Base-by-base conservation (phyloP, 2,888 invertebrate species). In the Sepiola atlantica region DNA sequence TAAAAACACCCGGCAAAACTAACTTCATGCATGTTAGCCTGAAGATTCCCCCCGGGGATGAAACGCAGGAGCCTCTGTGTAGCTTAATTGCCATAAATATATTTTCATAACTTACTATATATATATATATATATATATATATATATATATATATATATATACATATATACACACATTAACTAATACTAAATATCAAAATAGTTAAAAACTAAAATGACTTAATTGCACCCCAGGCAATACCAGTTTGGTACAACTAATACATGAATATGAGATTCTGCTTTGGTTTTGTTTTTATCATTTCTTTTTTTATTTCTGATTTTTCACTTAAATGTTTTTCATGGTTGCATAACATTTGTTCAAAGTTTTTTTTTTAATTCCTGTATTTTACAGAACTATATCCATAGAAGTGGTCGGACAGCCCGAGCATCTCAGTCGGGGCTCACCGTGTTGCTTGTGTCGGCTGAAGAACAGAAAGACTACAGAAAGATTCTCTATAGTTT, bases 391-490 rank as follows among this genome's bases (percentile, higher is more conserved):
- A 98, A 98, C 97, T 99, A 99, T 97, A 98, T 99, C 0, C 99
- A 99, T 97, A 98, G 99, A 95, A 99, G 99, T 96, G 99, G 99
- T 0, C 98, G 99, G 94, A 99, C 99, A 0, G 99, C 99, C 0
- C 98, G 99, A 94, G 99, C 99, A 0, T 98, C 98, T 94, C 98
- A 98, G 95, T 98, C 98, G 96, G 99, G 99, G 0, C 98, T 99
- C 21, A 99, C 99, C 8, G 98, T 99, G 6, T 98, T 99, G 95
- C 98, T 99, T 96, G 98, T 99, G 97, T 99, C 99, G 96, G 99
- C 99, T 0, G 98, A 98, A 0, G 99, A 99, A 97, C 98, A 98
- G 0, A 98, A 98, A 94, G 98, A 98, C 94, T 99, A 97, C 95
- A 97, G 98, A 0, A 98, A 98, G 96, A 98, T 99, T 28, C 98